Percentiles rank a stretch among this genome's conserved stretches.
These are phyloP conservation scores for Salvelinus alpinus DNA, from an alignment of 2,113 vertebrate genomes.

Conservation along the genomic window DNA sequence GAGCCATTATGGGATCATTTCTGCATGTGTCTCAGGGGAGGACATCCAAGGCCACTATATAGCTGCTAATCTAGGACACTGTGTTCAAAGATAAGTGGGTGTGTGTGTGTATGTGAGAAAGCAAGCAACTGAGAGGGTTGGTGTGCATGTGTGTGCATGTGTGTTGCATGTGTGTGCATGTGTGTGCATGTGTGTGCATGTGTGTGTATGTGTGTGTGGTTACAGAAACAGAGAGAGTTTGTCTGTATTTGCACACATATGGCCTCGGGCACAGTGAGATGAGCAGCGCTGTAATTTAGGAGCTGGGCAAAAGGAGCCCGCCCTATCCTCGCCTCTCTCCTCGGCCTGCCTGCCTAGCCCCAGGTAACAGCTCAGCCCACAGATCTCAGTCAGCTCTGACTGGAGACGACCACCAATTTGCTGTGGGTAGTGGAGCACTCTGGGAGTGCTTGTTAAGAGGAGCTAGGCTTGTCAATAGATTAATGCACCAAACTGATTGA, in stretches of 20 bases:
- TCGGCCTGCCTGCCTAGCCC: constrained; percentile 55
- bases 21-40: constrained; percentile 43
- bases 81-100: constrained; percentile 58
- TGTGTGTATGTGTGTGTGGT: constrained; percentile 16
- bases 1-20: constrained; percentile 64
- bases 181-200: not conserved
- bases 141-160: constrained; percentile 4
- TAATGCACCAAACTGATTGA: constrained; percentile 73
- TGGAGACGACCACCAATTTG: not conserved
- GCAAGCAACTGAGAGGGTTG: not conserved
- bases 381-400: constrained; percentile 66
- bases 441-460: constrained; percentile 59
- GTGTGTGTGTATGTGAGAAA: constrained; percentile 36
- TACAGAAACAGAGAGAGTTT: constrained; percentile 33
- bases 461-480: constrained; percentile 71
- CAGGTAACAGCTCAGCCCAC: constrained; percentile 66
- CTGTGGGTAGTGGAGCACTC: constrained; percentile 21
- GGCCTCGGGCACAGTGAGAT: constrained; percentile 46
- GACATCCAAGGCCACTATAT: constrained; percentile 32
- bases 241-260: constrained; percentile 44
- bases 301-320: constrained; percentile 32
- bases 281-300: constrained; percentile 64
- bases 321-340: not conserved
- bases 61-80: constrained; percentile 61
- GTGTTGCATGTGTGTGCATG: constrained; percentile 23